These are phyloP conservation scores for Papilio elwesi DNA, from an alignment of 2,888 invertebrate species.

Conservation along the genomic window DNA sequence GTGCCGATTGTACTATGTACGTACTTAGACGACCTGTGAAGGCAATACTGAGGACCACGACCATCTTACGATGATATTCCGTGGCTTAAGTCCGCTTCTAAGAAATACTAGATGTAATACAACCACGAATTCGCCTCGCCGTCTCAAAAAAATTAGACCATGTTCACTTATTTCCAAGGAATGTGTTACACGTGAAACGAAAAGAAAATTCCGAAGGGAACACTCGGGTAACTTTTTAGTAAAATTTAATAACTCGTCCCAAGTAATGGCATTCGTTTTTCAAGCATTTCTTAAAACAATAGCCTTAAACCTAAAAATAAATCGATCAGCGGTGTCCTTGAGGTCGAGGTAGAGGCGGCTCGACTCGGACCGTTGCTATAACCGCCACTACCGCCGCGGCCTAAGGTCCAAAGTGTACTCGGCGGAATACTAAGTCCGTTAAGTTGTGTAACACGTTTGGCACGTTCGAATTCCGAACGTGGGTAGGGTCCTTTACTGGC, in stretches of 20 bases:
- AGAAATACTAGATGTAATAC: no score
- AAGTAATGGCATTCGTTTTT: slow-evolving; percentile 17
- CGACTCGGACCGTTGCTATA: slow-evolving; percentile 54
- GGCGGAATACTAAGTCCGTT: background rate
- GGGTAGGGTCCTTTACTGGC: slow-evolving; percentile 24
- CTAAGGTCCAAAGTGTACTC: slow-evolving; percentile 11
- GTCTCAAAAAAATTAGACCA: no score
- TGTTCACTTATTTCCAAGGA: no score
- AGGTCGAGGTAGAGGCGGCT: slow-evolving; percentile 67
- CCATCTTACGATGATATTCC: no score
- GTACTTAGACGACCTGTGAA: no score
- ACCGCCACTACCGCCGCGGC: background rate
- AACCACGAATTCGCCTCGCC: no score
- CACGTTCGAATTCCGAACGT: slow-evolving; percentile 33
- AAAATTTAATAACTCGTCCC: slow-evolving; percentile 6
- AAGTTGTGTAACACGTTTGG: slow-evolving; percentile 36
- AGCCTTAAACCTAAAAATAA: slow-evolving; percentile 46
- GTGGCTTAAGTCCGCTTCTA: no score
- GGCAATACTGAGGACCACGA: no score
- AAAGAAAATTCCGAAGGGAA: no score
- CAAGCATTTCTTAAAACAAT: slow-evolving; percentile 50
- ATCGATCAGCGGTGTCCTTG: slow-evolving; percentile 68
- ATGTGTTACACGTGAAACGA: no score
- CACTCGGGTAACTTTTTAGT: background rate
- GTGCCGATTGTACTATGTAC: no score